These are phyloP conservation scores for Trissolcus basalis DNA, from an alignment of 1,140 invertebrate genomes.

Conservation along the genomic window DNA sequence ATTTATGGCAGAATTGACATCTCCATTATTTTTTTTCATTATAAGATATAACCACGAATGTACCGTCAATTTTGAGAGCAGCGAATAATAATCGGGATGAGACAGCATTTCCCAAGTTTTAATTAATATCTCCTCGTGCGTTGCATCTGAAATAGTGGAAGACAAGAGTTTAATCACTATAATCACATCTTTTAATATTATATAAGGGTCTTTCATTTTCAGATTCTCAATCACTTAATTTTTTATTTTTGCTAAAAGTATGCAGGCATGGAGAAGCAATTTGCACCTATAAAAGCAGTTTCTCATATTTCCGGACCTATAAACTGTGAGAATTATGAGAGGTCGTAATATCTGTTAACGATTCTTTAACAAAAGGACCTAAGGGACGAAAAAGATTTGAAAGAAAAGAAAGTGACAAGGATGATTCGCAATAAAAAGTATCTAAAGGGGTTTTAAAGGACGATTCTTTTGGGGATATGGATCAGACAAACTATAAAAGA, in stretches of 20 bases:
- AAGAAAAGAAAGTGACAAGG: conserved; percentile 1
- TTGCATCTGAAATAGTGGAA: conserved; percentile 9
- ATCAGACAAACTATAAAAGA: not conserved
- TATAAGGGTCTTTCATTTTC: not conserved
- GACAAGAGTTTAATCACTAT: not conserved
- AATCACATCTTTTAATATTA: not conserved
- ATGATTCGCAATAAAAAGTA: conserved; percentile 1
- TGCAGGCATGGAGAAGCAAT: not conserved
- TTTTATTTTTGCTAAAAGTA: not conserved
- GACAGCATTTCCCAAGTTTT: conserved; percentile 27
- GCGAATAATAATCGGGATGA: conserved; percentile 5
- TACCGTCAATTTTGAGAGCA: conserved; percentile 24
- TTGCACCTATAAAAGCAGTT: not conserved
- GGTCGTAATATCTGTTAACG: not conserved
- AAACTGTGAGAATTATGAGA: not conserved
- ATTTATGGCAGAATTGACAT: conserved; percentile 4
- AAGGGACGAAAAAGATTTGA: not conserved
- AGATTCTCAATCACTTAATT: not conserved
- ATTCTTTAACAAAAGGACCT: not conserved
- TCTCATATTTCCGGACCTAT: not conserved
- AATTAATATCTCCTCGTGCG: conserved; percentile 15
- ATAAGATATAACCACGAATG: conserved; percentile 18
- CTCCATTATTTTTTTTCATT: conserved; percentile 19
- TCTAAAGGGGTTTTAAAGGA: not conserved
- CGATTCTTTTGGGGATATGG: not conserved